Conservation (phyloP, 2,797 vertebrate species). For the Helostoma temminkii region DNA sequence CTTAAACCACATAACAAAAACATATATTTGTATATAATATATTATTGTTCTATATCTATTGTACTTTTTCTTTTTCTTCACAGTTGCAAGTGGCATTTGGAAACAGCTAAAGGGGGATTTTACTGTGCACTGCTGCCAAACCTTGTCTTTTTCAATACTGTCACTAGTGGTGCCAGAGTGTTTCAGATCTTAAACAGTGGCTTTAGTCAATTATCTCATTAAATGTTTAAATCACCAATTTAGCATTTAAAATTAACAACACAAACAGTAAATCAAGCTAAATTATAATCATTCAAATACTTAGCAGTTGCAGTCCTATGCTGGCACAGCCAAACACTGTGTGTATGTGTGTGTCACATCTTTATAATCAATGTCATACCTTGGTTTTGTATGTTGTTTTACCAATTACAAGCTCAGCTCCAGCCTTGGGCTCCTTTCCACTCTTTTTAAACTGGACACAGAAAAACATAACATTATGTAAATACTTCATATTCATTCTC, state of each 20-base stretch:
- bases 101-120: neutral
- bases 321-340: neutral
- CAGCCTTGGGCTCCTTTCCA: conserved; percentile 88
- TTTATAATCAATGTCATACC: conserved; percentile 67
- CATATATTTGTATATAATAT: too few relatives aligned
- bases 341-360: neutral
- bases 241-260: neutral
- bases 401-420: conserved; percentile 83
- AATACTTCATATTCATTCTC: conserved; percentile 11
- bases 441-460: conserved; percentile 88
- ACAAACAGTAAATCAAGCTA: neutral
- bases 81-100: neutral
- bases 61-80: too few relatives aligned
- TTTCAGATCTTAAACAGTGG: neutral
- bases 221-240: neutral
- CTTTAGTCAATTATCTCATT: neutral
- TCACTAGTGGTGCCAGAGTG: conserved; percentile 19
- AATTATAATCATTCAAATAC: neutral
- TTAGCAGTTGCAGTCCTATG: neutral
- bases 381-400: conserved; percentile 86
- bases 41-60: too few relatives aligned
- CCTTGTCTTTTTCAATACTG: neutral
- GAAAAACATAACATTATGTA: conserved; percentile 1
- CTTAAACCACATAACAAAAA: neutral
- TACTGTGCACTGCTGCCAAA: neutral